A percentile compares a stretch with the other conserved stretches of the same genome.
Evolutionary conservation across 2,888 invertebrate species (phyloP).

Genomic region (Camponotus fellah): DNA sequence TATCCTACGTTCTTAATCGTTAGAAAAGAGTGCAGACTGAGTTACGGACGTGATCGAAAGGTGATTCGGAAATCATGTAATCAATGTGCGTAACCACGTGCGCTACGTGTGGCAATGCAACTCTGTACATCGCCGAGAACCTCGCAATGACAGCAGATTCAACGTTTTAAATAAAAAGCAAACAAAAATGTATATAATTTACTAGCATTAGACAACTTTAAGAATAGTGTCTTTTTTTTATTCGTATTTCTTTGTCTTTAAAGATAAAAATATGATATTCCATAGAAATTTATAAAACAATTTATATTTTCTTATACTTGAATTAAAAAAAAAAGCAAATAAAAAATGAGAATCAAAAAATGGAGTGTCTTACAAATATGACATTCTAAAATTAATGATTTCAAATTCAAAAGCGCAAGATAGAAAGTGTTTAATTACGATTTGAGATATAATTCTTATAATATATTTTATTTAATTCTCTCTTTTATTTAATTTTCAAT

Average conservation of each 20-base stretch:
- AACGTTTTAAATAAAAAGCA: slow-evolving; percentile 11
- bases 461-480: neutral
- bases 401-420: neutral
- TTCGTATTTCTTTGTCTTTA: neutral
- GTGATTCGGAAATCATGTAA: slow-evolving; percentile 67
- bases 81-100: slow-evolving; percentile 64
- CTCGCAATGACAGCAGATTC: slow-evolving; percentile 31
- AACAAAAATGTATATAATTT: slow-evolving; percentile 20
- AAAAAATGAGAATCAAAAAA: neutral
- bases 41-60: slow-evolving; percentile 56
- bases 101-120: slow-evolving; percentile 77
- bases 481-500: neutral
- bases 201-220: neutral
- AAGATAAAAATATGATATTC: neutral
- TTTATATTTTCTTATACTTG: neutral
- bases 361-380: neutral
- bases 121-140: slow-evolving; percentile 61
- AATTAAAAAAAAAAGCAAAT: neutral
- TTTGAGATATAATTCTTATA: neutral
- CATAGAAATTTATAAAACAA: neutral
- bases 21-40: slow-evolving; percentile 50
- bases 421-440: neutral
- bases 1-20: slow-evolving; percentile 29
- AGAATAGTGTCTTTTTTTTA: neutral
- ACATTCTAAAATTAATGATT: neutral